Percentiles rank a stretch among this genome's conserved stretches.
phyloP scores from a whole-genome alignment of 2,797 vertebrate genomes.

The Florisuga fusca region DNA sequence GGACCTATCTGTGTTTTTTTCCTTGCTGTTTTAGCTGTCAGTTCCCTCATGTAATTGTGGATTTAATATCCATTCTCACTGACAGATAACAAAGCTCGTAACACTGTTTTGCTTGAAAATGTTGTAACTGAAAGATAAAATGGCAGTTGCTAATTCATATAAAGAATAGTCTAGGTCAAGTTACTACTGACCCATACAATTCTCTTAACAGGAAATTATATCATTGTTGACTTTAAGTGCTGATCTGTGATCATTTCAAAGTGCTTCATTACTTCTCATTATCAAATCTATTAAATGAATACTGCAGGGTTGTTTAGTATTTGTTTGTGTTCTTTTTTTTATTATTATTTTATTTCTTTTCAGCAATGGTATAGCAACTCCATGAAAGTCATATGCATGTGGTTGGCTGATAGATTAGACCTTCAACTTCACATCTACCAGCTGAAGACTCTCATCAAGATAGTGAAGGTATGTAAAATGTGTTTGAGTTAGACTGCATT shows the following conservation, averaged over 20 bases:
- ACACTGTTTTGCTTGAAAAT: slow-evolving; percentile 71
- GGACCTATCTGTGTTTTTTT: slow-evolving; percentile 12
- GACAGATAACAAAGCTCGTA: slow-evolving; percentile 67
- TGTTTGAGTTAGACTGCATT: slow-evolving; percentile 13
- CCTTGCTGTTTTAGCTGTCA: slow-evolving; percentile 53
- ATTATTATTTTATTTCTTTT: slow-evolving; percentile 35
- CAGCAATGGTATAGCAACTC: slow-evolving; percentile 95
- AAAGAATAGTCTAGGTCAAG: slow-evolving; percentile 80
- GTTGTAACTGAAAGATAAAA: slow-evolving; percentile 72
- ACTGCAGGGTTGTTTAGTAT: slow-evolving; percentile 60
- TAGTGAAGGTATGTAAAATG: slow-evolving; percentile 91
- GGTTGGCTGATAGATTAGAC: slow-evolving; percentile 95
- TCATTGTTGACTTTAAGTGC: slow-evolving; percentile 82
- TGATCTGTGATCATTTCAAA: slow-evolving; percentile 80
- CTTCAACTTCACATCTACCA: slow-evolving; percentile 96
- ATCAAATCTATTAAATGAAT: slow-evolving; percentile 81
- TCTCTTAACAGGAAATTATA: slow-evolving; percentile 83
- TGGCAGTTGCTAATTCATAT: slow-evolving; percentile 78
- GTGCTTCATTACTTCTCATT: slow-evolving; percentile 82
- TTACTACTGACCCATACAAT: slow-evolving; percentile 78
- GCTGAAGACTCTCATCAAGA: slow-evolving; percentile 97
- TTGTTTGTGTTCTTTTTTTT: slow-evolving; percentile 42
- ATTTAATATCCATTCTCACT: slow-evolving; percentile 71
- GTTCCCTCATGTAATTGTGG: slow-evolving; percentile 46
- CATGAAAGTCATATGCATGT: slow-evolving; percentile 92